Evolutionary conservation across 2,888 invertebrate genomes (phyloP).

Genomic region (Poecilus cupreus): DNA sequence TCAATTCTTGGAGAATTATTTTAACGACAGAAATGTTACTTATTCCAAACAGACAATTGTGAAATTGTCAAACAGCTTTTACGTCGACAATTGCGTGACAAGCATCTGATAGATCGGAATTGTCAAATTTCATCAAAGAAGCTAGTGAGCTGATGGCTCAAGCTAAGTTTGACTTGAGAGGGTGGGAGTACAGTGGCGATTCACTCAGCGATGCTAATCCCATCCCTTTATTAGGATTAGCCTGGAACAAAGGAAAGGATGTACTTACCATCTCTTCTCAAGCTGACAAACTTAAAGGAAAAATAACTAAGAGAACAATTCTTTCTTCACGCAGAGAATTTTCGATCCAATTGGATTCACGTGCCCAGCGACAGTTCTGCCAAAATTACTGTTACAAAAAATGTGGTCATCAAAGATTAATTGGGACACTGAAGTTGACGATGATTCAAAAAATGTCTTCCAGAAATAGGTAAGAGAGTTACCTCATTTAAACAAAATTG

Average conservation of each 20-base stretch:
- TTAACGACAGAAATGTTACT: not conserved
- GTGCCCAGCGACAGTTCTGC: conserved; percentile 60
- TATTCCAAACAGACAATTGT: conserved; percentile 57
- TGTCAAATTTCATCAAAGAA: not conserved
- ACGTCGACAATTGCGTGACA: too few species aligned
- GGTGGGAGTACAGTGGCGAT: conserved; percentile 18
- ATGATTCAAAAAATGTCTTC: conserved; percentile 60
- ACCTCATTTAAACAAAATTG: conserved; percentile 58
- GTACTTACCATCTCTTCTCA: not conserved
- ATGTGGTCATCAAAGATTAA: conserved; percentile 57
- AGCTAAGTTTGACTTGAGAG: conserved; percentile 17
- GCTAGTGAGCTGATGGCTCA: conserved; percentile 6
- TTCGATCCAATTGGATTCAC: conserved; percentile 63
- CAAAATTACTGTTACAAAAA: conserved; percentile 58
- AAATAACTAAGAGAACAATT: conserved; percentile 40
- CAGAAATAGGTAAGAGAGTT: conserved; percentile 56
- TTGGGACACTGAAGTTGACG: conserved; percentile 43
- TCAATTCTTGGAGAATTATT: not conserved
- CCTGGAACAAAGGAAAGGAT: not conserved
- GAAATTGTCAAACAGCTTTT: not conserved
- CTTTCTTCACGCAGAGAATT: conserved; percentile 60
- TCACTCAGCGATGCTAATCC: not conserved
- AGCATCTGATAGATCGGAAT: not conserved
- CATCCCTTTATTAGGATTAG: conserved; percentile 7
- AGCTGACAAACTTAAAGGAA: too few species aligned